Conservation (phyloP, 1,140 invertebrate genomes). For the Chironomus tepperi region DNA sequence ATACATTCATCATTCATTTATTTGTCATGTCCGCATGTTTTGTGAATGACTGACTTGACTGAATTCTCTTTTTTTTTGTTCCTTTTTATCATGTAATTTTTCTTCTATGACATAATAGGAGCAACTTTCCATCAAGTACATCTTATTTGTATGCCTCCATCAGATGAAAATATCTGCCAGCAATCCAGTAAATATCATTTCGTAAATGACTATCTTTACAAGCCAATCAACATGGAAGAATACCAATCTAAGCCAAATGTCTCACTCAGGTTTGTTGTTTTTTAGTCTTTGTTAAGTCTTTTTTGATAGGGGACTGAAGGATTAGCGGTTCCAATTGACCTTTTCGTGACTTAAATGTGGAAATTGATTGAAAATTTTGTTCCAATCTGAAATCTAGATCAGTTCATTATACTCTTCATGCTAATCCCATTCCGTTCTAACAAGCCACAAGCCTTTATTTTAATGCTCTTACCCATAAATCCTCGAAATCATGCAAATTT, state of each 20-base stretch:
- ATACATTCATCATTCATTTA: not conserved
- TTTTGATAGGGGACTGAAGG: no score
- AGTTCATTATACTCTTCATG: no score
- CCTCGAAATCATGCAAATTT: no score
- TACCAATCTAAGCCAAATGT: constrained; percentile 71
- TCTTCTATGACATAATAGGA: not conserved
- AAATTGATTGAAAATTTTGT: no score
- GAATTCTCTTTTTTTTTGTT: no score
- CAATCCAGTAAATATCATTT: constrained; percentile 84
- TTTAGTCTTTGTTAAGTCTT: no score
- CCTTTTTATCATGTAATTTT: not conserved
- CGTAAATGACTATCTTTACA: constrained; percentile 87
- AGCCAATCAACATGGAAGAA: constrained; percentile 74
- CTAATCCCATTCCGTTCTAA: no score
- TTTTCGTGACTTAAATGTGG: no score
- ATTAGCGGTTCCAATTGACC: not conserved
- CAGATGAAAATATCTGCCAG: constrained; percentile 79
- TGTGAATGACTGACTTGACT: not conserved
- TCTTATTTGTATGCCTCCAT: constrained; percentile 85
- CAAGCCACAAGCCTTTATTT: no score
- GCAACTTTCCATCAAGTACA: constrained; percentile 91
- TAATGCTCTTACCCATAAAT: no score
- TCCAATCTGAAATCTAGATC: no score
- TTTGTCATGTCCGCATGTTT: not conserved
- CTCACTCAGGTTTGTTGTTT: constrained; percentile 45